phyloP scores from a whole-genome alignment of 1,140 invertebrate genomes.

The Hycleus phaleratus region DNA sequence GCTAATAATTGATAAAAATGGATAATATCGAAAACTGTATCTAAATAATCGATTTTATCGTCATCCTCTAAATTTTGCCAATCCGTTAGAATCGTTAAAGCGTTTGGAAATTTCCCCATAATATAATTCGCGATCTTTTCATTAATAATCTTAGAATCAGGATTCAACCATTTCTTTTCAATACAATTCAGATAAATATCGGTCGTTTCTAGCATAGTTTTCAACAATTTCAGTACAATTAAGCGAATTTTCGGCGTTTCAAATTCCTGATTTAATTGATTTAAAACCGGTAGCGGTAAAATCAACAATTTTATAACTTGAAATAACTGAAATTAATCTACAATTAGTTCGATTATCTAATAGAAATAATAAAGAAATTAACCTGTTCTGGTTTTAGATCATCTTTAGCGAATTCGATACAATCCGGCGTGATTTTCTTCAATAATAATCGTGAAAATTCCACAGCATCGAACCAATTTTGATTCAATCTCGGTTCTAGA shows the following conservation, averaged over 20 bases:
- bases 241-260: constrained; percentile 41
- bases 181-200: constrained; percentile 40
- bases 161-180: constrained; percentile 27
- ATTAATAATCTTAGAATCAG: constrained; percentile 38
- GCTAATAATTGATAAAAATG: constrained; percentile 47
- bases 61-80: constrained; percentile 39
- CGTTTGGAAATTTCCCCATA: constrained; percentile 46
- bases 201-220: constrained; percentile 43
- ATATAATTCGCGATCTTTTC: constrained; percentile 43
- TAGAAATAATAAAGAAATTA: no score
- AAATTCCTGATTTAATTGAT: constrained; percentile 38
- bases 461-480: constrained; percentile 50
- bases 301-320: constrained; percentile 46
- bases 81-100: constrained; percentile 41
- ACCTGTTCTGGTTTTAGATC: constrained; percentile 35
- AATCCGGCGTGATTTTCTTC: constrained; percentile 42
- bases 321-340: constrained; percentile 36
- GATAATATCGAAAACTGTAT: constrained; percentile 48
- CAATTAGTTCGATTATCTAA: no score
- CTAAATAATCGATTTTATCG: constrained; percentile 37
- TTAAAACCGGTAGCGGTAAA: constrained; percentile 46
- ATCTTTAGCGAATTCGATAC: constrained; percentile 31
- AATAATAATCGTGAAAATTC: constrained; percentile 48
- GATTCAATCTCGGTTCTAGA: constrained; percentile 51
- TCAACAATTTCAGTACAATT: constrained; percentile 43